Base-by-base conservation (phyloP, 2,113 vertebrate genomes). In the Callocephalon fimbriatum region DNA sequence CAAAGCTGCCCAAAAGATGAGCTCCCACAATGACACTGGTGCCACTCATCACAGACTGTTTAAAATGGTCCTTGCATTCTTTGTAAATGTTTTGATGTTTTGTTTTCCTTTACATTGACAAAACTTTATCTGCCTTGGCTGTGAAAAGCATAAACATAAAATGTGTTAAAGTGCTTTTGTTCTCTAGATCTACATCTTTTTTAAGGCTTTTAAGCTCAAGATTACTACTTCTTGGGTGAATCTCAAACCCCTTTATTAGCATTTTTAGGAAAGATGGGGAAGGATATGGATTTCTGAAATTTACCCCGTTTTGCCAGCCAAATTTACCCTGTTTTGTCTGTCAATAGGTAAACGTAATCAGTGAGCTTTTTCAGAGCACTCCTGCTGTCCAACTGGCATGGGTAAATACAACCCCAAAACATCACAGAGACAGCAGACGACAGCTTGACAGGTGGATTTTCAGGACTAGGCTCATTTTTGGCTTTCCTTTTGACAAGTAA, bases 201-300 rank as follows among this genome's bases (percentile, higher is more conserved):
- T 29, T 5, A 29, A 68, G 45, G 48, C n/a, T 83, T 65, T 86
- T 51, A 65, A 68, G 85, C 61, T 27, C 0, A 6, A 72, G 37
- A 70, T 31, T 51, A 42, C 21, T 73, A 38, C 44, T 45, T 67
- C 56, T 44, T n/a, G 86, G 32, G 53, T 51, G 50, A 77, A 77
- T 62, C 31, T 70, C 76, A 84, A 86, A 53, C 6, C 26, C 63
- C 40, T 45, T 77, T n/a, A 78, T 67, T 67, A 78, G 51, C 0
- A 7, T 44, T 73, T 79, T 88, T 66, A 72, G 35, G 50, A 7
- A 94, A 66, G 48, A 66, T 12, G 12, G 27, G 15, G 50, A 62
- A 74, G 12, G 61, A 18, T 75, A 23, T 56, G 86, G 56, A 44
- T 86, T 86, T 88, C 86, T 68, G 63, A 58, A 86, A 76, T 83